Evolutionary conservation across 1,140 invertebrate species (phyloP).

Genomic region (Drosophila paulistorum): DNA sequence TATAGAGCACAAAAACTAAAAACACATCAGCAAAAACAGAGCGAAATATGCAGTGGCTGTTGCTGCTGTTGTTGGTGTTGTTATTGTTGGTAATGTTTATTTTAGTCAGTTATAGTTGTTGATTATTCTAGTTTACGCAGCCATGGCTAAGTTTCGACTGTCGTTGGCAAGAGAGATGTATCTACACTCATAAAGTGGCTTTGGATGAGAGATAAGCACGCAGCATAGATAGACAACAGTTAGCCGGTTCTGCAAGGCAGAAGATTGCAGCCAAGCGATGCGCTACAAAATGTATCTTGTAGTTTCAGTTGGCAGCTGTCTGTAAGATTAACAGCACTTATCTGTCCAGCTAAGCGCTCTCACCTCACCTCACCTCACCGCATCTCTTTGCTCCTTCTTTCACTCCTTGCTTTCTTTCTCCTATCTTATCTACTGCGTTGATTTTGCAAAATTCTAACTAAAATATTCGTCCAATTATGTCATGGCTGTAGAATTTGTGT

Average conservation of each 20-base stretch:
- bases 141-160: conserved; percentile 57
- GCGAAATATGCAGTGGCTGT: conserved; percentile 2
- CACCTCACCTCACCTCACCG: background rate
- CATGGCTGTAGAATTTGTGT: conserved; percentile 54
- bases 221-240: conserved; percentile 60
- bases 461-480: conserved; percentile 71
- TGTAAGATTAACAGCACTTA: conserved; percentile 58
- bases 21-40: conserved; percentile 3
- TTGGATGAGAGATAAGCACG: conserved; percentile 34
- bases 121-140: conserved; percentile 32
- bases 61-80: background rate
- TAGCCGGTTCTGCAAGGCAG: conserved; percentile 74
- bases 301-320: conserved; percentile 50
- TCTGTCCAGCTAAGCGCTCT: conserved; percentile 39
- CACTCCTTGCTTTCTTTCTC: background rate
- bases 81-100: background rate
- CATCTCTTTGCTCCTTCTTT: background rate
- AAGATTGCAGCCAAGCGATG: conserved; percentile 51
- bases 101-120: conserved; percentile 14
- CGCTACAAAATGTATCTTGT: conserved; percentile 61
- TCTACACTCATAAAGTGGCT: conserved; percentile 46
- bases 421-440: conserved; percentile 62
- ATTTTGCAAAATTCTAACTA: conserved; percentile 52
- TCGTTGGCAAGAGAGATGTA: conserved; percentile 43
- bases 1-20: background rate